Base-by-base conservation (phyloP, 2,888 invertebrate species). In the Acanthosepion lycidas region DNA sequence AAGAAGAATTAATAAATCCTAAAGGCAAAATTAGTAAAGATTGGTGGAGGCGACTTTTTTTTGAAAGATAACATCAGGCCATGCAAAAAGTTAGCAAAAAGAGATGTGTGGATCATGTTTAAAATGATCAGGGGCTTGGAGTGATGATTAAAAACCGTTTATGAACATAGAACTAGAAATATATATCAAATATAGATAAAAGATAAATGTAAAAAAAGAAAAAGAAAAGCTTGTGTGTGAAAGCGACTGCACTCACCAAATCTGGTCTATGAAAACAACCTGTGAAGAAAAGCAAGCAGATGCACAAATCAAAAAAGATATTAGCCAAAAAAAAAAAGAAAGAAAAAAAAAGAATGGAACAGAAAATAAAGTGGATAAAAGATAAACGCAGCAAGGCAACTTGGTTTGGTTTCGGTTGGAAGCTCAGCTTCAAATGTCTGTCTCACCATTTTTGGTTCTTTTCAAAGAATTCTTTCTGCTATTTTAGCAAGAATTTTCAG, bases 171-270 rank as follows among this genome's bases (percentile, higher is more conserved):
- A 59, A 78, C 78, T 78, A 5, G 78, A 78, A 78, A n/a, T 78
- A n/a, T n/a, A 78, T 78, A 9, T 8, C 2, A 78, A 8, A 78
- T 78, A 78, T 12, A 42, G 3, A 42, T 42, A 42, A 42, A 78
- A 78, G 15, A 78, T 78, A 78, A 78, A 78, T n/a, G 78, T 28
- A n/a, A 78, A 23, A 15, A 92, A 42, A 92, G 42, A 92, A 33
- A 33, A 33, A 42, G 48, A 93, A 49, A 26, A 93, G 93, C 51
- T 93, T 93, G 51, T 51, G 33, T 48, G 92, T 93, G 15, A 93
- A 92, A 93, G n/a, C 53, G 12, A n/a, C 20, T 26, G n/a, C 51
- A 93, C 93, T 93, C 93, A 93, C 93, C 93, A 93, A 78, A 49
- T 93, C 49, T n/a, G 49, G 28, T 26, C 9, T 93, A 93, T 49